Conservation (phyloP, 2,888 invertebrate genomes). For the Achlya flavicornis region DNA sequence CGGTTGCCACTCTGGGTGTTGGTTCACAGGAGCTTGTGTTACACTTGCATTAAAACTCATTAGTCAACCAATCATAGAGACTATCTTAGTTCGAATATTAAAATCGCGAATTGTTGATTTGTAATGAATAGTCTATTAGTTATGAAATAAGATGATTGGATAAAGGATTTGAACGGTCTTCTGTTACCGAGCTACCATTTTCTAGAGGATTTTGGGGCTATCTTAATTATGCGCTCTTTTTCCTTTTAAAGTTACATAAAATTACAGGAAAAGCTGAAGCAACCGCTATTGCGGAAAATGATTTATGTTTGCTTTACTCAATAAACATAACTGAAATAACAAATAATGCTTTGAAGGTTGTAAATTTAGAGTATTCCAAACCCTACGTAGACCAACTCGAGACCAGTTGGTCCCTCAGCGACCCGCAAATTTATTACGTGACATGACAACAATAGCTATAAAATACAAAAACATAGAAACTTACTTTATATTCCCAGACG, state of each 20-base stretch:
- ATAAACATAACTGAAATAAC: constrained; percentile 8
- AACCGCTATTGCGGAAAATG: not conserved
- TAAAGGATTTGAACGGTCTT: too few species aligned
- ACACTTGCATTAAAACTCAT: not conserved
- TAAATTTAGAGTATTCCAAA: constrained; percentile 11
- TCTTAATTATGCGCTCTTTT: too few species aligned
- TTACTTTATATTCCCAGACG: constrained; percentile 39
- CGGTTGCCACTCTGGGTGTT: not conserved
- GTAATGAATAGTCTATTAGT: too few species aligned
- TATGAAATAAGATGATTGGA: too few species aligned
- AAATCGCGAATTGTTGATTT: too few species aligned
- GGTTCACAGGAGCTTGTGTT: not conserved
- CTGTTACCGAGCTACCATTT: too few species aligned
- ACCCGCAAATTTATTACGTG: constrained; percentile 22
- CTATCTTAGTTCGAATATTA: not conserved
- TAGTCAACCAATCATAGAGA: not conserved
- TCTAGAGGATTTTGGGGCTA: too few species aligned
- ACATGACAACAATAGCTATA: constrained; percentile 25
- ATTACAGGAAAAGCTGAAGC: not conserved
- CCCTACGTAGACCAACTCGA: constrained; percentile 3
- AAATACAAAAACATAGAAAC: constrained; percentile 36
- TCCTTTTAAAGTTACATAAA: not conserved
- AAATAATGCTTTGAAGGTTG: not conserved
- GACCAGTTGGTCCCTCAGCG: constrained; percentile 8
- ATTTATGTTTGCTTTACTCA: not conserved